Conservation (phyloP, 2,113 vertebrate species). For the Sakesphorus luctuosus region DNA sequence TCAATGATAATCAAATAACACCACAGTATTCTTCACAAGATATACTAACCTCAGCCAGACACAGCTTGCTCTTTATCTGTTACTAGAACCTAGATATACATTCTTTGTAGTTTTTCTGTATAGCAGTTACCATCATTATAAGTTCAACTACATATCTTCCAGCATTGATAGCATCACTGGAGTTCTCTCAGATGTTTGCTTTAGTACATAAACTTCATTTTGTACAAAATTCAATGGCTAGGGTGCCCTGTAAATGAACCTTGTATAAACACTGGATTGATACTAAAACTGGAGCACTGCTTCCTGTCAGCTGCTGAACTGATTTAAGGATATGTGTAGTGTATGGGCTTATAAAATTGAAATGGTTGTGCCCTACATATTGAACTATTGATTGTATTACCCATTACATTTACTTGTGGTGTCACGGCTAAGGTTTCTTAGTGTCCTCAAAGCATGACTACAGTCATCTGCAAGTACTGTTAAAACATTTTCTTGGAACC, state of each 20-base stretch:
- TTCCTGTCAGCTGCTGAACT: constrained; percentile 28
- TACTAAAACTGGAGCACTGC: constrained; percentile 30
- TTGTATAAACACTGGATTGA: constrained; percentile 23
- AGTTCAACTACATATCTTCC: no score
- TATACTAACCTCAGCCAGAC: background rate
- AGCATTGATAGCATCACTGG: no score
- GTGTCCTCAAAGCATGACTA: background rate
- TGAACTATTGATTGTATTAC: constrained; percentile 44
- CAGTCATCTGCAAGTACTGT: background rate
- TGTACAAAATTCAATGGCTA: background rate
- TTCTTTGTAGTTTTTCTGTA: background rate
- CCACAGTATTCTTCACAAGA: background rate
- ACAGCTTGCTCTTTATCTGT: background rate
- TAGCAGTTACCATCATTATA: no score
- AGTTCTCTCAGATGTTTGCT: background rate
- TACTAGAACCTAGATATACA: background rate
- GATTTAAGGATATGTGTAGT: constrained; percentile 15
- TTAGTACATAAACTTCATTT: constrained; percentile 28
- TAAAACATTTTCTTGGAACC: background rate
- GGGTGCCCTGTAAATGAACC: constrained; percentile 5
- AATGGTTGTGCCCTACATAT: background rate
- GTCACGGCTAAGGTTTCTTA: background rate
- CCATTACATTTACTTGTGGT: background rate
- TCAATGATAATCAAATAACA: background rate
- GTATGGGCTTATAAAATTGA: constrained; percentile 10